Evolutionary conservation across 1,140 invertebrate species (phyloP), one percentile per base, ranked within the genome.

Genomic region (Papilio dardanus): DNA sequence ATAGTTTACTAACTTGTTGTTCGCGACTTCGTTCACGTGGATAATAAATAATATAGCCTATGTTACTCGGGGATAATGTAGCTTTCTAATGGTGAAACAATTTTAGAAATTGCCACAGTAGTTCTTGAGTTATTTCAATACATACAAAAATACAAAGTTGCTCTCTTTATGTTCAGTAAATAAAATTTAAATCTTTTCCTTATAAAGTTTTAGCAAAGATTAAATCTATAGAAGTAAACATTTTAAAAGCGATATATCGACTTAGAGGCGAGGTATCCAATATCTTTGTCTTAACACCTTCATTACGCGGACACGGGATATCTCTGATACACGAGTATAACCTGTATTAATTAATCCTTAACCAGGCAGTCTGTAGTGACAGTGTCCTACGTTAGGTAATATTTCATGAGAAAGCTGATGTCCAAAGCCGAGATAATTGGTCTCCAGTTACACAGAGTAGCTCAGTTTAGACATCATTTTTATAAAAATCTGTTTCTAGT

Each of bases 241-340:
- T 50, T 50, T 6, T 14, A 62, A 58, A 62, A 28, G 21, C 54
- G 54, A 62, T 62, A 42, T 46, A 24, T 73, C 46, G 33, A 73
- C 33, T 30, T 35, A n/a, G 71, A 8, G 33, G 21, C 7, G 37
- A 0, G 21, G 33, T 73, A 73, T 73, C 71, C 8, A n/a, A 54
- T 73, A 19, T n/a, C 71, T 30, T 62, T 62, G 24, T 81, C 79
- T 83, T 81, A 84, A 85, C 79, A 77, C 77, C 83, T 84, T 88
- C 83, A 87, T 89, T 89, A 89, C 79, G 65, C 67, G 76, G 83
- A 74, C 81, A 83, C 77, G 73, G 75, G 78, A 87, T 86, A 75
- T 81, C 85, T 88, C 87, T 90, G 88, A 86, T 85, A 90, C 75
- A 81, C 75, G 85, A 88, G 81, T 74, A 81, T 85, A 82, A 82